Base-by-base conservation (phyloP, 2,888 invertebrate species). In the Heliconius ethilla region DNA sequence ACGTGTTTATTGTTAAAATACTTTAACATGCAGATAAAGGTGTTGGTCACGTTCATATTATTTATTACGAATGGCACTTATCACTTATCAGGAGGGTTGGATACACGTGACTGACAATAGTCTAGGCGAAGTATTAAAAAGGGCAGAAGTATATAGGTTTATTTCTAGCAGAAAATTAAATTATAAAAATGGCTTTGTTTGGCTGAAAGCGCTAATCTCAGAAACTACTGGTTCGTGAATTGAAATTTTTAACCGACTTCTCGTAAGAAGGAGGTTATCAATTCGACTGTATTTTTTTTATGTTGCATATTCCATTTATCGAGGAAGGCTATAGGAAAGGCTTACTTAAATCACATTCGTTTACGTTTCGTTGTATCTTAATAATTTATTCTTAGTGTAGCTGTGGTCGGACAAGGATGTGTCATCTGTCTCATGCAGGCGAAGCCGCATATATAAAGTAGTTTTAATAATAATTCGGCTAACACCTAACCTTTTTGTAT, bases 31-130 rank as follows among this genome's bases (percentile, higher is more conserved):
- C 18, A 77, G 77, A 77, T 77, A 77, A 74, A 13, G n/a, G 69
- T 6, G 62, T 40, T 74, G 77, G 77, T 77, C 77, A 77, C 77
- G 77, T 77, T 77, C 66, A 18, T 45, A 59, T 67, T 25, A 66
- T 73, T 63, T 70, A 73, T 69, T 69, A 59, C 62, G 62, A 74
- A 77, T 74, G 73, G 67, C 27, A 13, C 62, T 77, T 74, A 74
- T 74, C 67, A 65, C 18, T 77, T 77, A 77, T 77, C 77, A 77
- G 59, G 55, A 55, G 29, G 73, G 59, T 73, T 18, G 13, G 9
- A 25, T 27, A 45, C 65, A 73, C 59, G 73, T 77, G 76, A 62
- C 55, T 62, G 55, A 63, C 65, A 62, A 59, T 62, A 62, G 27
- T 27, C 63, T 63, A 33, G 33, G 15, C n/a, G 2, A n/a, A 59